Base-by-base conservation (phyloP, 1,140 invertebrate species). In the Musca vetustissima region DNA sequence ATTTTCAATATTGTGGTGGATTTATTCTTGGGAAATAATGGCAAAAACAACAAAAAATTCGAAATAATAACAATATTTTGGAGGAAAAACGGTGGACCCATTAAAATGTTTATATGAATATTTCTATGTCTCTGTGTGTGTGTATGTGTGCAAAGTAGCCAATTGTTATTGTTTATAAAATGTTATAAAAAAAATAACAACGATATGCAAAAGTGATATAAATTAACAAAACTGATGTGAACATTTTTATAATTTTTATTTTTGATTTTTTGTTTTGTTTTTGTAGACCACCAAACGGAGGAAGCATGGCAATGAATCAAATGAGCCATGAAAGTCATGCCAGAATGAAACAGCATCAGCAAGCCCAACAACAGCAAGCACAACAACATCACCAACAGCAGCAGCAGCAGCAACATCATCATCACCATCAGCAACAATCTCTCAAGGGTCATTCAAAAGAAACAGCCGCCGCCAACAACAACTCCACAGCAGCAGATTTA, bases 281-380 rank as follows among this genome's bases (percentile, higher is more conserved):
- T 19, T 61, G 7, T 14, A 61, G 57, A 61, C 17, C 57, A 61
- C 11, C 57, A 24, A 43, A 43, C 36, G 36, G 36, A 43, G 36
- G 36, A 43, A 11, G 36, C 36, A 43, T 43, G 75, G 76, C 53
- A 6, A 80, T 80, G 74, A 77, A 76, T 64, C 76, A 72, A 57
- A 81, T 81, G 75, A 82, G 80, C 55, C 80, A 79, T 48, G 80
- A 81, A 66, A 78, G 73, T 25, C 80, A 81, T 65, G 75, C 76
- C 24, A 79, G 79, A 71, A 76, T 81, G 74, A 81, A 81, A 68
- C 78, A 80, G 25, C 78, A 80, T 19, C 74, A 76, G n/a, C n/a
- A n/a, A 11, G 73, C 76, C 0, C 75, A 79, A 0, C 77, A 79
- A 2, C 78, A 79, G 0, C 77, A 75, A n/a, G n/a, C n/a, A 0